These are phyloP conservation scores for Nomia melanderi DNA, from an alignment of 1,140 invertebrate species.

Conservation along the genomic window DNA sequence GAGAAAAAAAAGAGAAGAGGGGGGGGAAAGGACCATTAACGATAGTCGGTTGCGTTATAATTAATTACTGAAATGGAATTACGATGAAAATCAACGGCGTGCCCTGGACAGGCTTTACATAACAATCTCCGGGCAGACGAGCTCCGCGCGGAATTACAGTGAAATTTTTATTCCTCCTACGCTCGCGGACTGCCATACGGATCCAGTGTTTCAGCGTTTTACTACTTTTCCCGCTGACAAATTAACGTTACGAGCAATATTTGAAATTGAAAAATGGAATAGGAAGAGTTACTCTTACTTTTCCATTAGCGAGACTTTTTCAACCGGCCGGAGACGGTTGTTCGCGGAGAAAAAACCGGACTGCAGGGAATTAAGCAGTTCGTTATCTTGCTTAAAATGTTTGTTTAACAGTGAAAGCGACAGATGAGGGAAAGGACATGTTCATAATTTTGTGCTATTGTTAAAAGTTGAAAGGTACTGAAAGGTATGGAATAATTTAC, in stretches of 20 bases:
- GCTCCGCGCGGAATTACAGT: background rate
- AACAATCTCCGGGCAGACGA: background rate
- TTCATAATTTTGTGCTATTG: too few species aligned
- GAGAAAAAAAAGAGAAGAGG: background rate
- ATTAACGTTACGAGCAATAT: background rate
- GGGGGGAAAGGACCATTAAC: constrained; percentile 11
- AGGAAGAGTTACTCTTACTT: background rate
- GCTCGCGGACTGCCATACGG: background rate
- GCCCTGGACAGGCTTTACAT: background rate
- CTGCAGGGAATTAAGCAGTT: too few species aligned
- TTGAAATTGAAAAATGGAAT: background rate
- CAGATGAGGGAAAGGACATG: too few species aligned
- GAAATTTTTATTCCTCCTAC: background rate
- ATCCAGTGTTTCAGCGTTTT: background rate
- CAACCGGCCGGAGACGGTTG: too few species aligned
- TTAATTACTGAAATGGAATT: constrained; percentile 33
- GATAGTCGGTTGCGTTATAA: constrained; percentile 28
- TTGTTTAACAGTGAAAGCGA: too few species aligned
- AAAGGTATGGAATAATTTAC: too few species aligned
- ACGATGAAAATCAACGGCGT: constrained; percentile 15
- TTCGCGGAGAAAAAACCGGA: too few species aligned
- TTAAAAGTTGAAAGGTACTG: too few species aligned
- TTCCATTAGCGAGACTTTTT: background rate
- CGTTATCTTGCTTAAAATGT: too few species aligned
- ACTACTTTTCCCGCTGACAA: background rate